A percentile compares a stretch with the other conserved stretches of the same genome.
Conservation (phyloP, 2,888 invertebrate genomes). For the Julus scanicus region DNA sequence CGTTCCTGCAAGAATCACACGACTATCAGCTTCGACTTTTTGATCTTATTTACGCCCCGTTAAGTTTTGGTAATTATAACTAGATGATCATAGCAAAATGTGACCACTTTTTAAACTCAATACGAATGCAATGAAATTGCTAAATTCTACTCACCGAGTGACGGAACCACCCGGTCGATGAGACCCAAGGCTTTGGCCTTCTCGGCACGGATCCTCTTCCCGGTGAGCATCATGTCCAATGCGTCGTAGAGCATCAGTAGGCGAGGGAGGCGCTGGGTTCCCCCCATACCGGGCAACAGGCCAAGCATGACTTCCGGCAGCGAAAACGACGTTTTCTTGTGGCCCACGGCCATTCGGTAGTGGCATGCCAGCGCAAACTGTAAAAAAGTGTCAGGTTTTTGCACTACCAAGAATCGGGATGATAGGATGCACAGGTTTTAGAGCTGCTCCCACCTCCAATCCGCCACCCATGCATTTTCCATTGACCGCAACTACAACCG, state of each 20-base stretch:
- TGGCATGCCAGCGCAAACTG: slow-evolving; percentile 89
- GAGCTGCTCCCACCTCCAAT: slow-evolving; percentile 76
- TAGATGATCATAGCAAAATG: slow-evolving; percentile 48
- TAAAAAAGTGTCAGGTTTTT: slow-evolving; percentile 45
- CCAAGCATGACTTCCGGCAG: slow-evolving; percentile 98
- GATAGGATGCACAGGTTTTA: not conserved
- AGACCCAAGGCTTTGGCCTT: slow-evolving; percentile 95
- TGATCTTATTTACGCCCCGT: too few species aligned
- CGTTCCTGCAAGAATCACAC: slow-evolving; percentile 65
- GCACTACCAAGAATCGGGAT: too few species aligned
- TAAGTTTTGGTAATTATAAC: not conserved
- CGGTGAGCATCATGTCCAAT: slow-evolving; percentile 91
- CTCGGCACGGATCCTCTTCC: slow-evolving; percentile 87
- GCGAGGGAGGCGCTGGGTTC: slow-evolving; percentile 89
- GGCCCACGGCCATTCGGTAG: slow-evolving; percentile 95
- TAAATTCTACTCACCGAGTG: slow-evolving; percentile 73
- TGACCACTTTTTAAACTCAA: not conserved
- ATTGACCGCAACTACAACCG: slow-evolving; percentile 95
- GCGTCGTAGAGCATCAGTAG: slow-evolving; percentile 80
- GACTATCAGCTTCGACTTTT: slow-evolving; percentile 7
- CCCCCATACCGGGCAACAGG: slow-evolving; percentile 94
- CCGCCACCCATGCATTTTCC: slow-evolving; percentile 97
- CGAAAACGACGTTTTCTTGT: slow-evolving; percentile 87
- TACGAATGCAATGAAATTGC: too few species aligned
- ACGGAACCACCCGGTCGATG: slow-evolving; percentile 88